These are phyloP conservation scores for Pygoscelis antarcticus DNA, from an alignment of 2,113 vertebrate genomes.

Conservation along the genomic window DNA sequence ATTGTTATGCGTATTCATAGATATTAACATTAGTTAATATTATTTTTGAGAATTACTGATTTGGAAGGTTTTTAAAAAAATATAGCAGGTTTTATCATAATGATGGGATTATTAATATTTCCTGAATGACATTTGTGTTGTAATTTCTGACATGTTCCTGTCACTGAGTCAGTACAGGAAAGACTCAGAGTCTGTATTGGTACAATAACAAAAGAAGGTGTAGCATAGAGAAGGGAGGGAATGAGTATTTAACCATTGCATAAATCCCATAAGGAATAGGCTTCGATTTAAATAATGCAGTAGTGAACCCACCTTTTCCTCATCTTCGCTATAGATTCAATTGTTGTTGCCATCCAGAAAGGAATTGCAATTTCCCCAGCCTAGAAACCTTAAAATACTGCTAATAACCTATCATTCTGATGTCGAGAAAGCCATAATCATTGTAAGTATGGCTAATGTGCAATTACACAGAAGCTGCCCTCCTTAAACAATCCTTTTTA, in stretches of 20 bases:
- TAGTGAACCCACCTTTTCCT: not conserved
- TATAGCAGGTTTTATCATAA: not conserved
- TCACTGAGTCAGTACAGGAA: not conserved
- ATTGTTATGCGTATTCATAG: not conserved
- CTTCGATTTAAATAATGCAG: not conserved
- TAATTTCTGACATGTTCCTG: not conserved
- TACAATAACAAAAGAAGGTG: not conserved
- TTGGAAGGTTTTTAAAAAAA: not conserved
- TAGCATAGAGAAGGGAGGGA: not conserved
- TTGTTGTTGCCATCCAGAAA: not conserved
- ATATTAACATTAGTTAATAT: not conserved
- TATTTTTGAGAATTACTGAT: not conserved
- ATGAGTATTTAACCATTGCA: not conserved
- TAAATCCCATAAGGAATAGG: not conserved
- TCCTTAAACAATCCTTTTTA: constrained; percentile 13
- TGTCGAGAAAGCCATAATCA: not conserved
- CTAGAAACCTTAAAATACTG: constrained; percentile 10
- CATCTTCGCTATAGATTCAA: not conserved
- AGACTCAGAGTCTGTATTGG: not conserved
- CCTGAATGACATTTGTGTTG: not conserved
- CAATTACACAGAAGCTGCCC: constrained; percentile 19
- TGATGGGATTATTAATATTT: not conserved
- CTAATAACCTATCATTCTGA: constrained; percentile 25
- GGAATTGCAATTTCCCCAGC: not conserved
- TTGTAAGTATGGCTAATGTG: constrained; percentile 27